phyloP scores from a whole-genome alignment of 2,113 vertebrate species.

The Struthidea cinerea region DNA sequence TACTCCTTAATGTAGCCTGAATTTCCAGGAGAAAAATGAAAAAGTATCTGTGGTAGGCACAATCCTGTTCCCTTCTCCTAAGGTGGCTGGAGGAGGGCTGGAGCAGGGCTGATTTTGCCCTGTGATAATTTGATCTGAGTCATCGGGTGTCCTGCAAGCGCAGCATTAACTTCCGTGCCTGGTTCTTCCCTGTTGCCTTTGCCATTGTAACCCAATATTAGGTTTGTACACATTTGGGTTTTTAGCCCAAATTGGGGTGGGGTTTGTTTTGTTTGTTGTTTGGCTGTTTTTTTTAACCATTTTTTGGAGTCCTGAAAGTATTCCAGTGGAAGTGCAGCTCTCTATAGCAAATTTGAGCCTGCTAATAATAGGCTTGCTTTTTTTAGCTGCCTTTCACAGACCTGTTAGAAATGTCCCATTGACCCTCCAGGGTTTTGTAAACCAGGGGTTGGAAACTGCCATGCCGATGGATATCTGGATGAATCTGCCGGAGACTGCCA shows the following conservation, averaged over 20 bases:
- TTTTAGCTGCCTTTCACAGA: constrained; percentile 6
- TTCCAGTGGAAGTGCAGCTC: background rate
- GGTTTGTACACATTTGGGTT: background rate
- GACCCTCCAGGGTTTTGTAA: background rate
- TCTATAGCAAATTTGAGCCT: background rate
- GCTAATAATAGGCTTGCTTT: constrained; percentile 42
- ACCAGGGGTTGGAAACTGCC: background rate
- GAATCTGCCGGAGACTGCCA: background rate
- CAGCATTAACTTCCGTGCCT: rapidly evolving
- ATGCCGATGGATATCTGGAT: background rate
- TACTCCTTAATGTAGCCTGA: background rate
- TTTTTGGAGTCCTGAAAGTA: background rate
- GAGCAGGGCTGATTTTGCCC: background rate
- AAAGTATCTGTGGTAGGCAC: background rate
- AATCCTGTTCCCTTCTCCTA: background rate
- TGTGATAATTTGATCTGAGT: background rate
- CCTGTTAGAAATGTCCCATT: background rate
- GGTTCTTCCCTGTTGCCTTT: background rate
- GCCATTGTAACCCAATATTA: background rate
- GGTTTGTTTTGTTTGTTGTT: background rate
- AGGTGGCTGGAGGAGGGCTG: background rate
- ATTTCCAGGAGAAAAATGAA: background rate
- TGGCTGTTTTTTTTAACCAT: background rate
- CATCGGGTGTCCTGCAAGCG: rapidly evolving
- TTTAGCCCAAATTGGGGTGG: background rate